Evolutionary conservation across 2,113 vertebrate genomes (phyloP), one percentile per base, ranked within the genome.

Genomic region (Ageneiosus marmoratus): DNA sequence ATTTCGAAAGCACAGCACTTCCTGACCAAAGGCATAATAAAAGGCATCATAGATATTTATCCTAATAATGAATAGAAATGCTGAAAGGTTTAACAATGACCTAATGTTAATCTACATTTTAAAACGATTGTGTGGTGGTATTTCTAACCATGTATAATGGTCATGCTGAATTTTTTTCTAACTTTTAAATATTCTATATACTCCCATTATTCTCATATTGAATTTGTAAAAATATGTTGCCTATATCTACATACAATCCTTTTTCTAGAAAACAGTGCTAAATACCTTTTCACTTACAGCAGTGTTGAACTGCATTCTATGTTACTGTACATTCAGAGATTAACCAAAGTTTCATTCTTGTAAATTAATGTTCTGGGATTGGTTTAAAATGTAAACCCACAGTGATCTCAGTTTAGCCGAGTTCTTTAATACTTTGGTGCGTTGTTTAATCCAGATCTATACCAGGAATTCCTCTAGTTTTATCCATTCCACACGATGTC

Each of bases 291-390:
- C 32, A 70, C 18, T 16, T 48, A 88, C 83, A 84, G 67, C 67
- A 50, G 41, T 78, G 63, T 60, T 88, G 63, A 74, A 89, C 84
- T 88, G 89, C 89, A 91, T 92, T 93, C 91, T 88, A 86, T 82
- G 75, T 72, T 73, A 89, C 88, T 80, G 80, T 88, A 92, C 91
- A 93, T 91, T 93, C 91, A 90, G 84, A 81, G 82, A 7, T 87
- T 87, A 86, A 76, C 55, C 73, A 81, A 88, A 51, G n/a, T 74
- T 72, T 81, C 51, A 69, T 81, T 78, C 73, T 53, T 2, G 37
- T 67, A 20, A 34, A 50, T 51, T 16, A 29, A 60, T 51, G 29
- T 15, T 29, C 8, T 12, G 22, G 22, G 67, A 77, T 70, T 51
- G 44, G n/a, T 77, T 82, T 34, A n/a, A 70, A 69, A 37, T 65